Conservation (phyloP, 2,888 invertebrate genomes). For the Drosophila tanythrix region DNA sequence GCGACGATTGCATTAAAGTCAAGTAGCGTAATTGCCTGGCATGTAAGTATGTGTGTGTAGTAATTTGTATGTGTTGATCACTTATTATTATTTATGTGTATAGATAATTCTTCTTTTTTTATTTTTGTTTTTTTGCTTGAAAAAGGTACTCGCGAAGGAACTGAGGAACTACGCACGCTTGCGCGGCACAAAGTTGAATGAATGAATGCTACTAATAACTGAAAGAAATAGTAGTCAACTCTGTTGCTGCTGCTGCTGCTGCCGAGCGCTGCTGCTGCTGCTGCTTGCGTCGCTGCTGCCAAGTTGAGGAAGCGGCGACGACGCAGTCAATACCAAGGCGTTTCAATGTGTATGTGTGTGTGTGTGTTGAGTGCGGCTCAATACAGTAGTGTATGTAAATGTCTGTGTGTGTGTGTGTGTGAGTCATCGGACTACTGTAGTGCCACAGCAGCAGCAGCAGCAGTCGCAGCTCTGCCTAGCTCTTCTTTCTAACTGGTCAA, state of each 20-base stretch:
- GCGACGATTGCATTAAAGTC: slow-evolving; percentile 40
- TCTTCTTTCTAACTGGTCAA: slow-evolving; percentile 71
- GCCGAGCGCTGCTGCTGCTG: slow-evolving; percentile 45
- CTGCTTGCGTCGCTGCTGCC: slow-evolving; percentile 67
- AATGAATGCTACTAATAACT: slow-evolving; percentile 80
- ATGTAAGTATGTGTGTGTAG: not conserved
- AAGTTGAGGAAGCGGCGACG: slow-evolving; percentile 76
- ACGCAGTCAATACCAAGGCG: slow-evolving; percentile 65
- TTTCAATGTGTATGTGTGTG: slow-evolving; percentile 41
- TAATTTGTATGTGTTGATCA: slow-evolving; percentile 18
- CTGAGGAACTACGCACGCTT: slow-evolving; percentile 80
- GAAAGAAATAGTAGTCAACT: slow-evolving; percentile 79
- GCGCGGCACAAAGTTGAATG: slow-evolving; percentile 81
- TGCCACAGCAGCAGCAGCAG: slow-evolving; percentile 40
- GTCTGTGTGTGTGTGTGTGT: slow-evolving; percentile 47
- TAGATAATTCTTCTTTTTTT: slow-evolving; percentile 20
- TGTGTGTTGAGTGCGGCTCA: slow-evolving; percentile 59
- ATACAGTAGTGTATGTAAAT: slow-evolving; percentile 56
- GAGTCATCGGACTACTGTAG: slow-evolving; percentile 69
- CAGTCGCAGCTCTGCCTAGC: slow-evolving; percentile 56
- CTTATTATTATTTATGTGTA: slow-evolving; percentile 15
- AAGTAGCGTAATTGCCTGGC: slow-evolving; percentile 40
- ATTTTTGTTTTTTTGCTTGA: slow-evolving; percentile 22
- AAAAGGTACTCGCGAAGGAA: slow-evolving; percentile 78
- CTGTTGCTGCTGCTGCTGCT: slow-evolving; percentile 56